phyloP scores from a whole-genome alignment of 2,888 invertebrate genomes.

The Nymphalis urticae region DNA sequence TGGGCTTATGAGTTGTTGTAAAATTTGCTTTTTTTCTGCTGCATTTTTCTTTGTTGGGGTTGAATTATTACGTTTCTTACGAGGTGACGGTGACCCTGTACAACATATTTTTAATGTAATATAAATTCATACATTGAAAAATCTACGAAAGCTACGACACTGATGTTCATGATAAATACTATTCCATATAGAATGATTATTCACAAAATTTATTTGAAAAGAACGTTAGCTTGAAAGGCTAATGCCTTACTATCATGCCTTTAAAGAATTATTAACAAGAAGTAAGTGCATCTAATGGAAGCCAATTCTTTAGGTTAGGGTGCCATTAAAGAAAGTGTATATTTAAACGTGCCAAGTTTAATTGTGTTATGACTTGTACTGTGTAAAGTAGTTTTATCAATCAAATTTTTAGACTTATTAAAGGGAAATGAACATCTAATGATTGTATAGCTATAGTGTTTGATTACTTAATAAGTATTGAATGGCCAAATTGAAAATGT shows the following conservation, averaged over 20 bases:
- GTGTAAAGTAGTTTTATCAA: conserved; percentile 40
- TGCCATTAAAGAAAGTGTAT: conserved; percentile 46
- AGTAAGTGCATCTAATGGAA: conserved; percentile 66
- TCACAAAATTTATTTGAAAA: conserved; percentile 43
- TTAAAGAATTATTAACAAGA: conserved; percentile 40
- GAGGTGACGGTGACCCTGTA: conserved; percentile 88
- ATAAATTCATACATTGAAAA: conserved; percentile 33
- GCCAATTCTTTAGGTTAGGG: conserved; percentile 68
- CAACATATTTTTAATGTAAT: conserved; percentile 43
- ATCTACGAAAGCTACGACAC: conserved; percentile 63
- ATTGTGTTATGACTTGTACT: conserved; percentile 33
- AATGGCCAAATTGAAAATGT: background rate
- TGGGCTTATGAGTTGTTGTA: conserved; percentile 89
- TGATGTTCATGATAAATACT: conserved; percentile 55
- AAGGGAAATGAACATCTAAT: conserved; percentile 32
- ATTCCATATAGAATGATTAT: conserved; percentile 49
- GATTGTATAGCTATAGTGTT: conserved; percentile 37
- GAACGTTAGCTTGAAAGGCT: conserved; percentile 38
- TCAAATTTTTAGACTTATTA: conserved; percentile 27
- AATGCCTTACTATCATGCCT: conserved; percentile 63
- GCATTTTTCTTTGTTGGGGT: conserved; percentile 89
- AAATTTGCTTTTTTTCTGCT: conserved; percentile 89
- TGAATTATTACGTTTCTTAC: conserved; percentile 90
- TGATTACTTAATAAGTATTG: conserved; percentile 22
- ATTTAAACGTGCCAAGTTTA: conserved; percentile 52